phyloP scores from a whole-genome alignment of 2,888 invertebrate species.

The Carterocephalus palaemon region DNA sequence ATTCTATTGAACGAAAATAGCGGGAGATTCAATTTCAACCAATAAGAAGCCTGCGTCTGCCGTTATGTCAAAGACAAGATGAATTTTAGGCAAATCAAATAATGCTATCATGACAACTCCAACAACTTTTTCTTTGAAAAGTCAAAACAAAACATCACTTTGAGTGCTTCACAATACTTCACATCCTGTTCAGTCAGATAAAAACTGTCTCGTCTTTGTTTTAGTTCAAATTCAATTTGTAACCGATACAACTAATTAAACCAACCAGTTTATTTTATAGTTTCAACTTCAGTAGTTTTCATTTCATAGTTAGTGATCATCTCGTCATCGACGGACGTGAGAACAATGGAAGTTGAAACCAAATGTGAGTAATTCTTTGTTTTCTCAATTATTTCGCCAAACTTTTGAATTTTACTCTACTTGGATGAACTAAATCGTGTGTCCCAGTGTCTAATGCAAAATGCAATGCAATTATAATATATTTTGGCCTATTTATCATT shows the following conservation, averaged over 20 bases:
- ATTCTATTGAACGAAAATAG: conserved; percentile 43
- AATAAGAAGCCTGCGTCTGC: conserved; percentile 50
- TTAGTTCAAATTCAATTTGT: conserved; percentile 51
- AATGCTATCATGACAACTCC: too few species aligned
- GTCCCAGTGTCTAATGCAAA: too few species aligned
- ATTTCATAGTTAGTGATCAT: too few species aligned
- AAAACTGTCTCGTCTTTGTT: too few species aligned
- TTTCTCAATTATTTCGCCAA: conserved; percentile 17
- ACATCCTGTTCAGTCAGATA: conserved; percentile 53
- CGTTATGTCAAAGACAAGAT: conserved; percentile 51
- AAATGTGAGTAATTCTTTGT: conserved; percentile 56
- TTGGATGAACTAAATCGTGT: too few species aligned
- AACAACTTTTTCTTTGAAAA: conserved; percentile 39
- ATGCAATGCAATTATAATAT: too few species aligned
- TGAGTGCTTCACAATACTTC: conserved; percentile 35
- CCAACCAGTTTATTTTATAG: too few species aligned
- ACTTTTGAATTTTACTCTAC: not conserved
- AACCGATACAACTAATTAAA: conserved; percentile 66
- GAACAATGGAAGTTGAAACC: conserved; percentile 64
- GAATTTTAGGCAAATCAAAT: too few species aligned
- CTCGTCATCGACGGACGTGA: conserved; percentile 47
- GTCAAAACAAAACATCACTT: conserved; percentile 31
- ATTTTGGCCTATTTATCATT: too few species aligned
- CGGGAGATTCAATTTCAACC: conserved; percentile 61
- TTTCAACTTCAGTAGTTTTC: too few species aligned